Conservation (phyloP, 2,888 invertebrate genomes). For the Drepana falcataria region DNA sequence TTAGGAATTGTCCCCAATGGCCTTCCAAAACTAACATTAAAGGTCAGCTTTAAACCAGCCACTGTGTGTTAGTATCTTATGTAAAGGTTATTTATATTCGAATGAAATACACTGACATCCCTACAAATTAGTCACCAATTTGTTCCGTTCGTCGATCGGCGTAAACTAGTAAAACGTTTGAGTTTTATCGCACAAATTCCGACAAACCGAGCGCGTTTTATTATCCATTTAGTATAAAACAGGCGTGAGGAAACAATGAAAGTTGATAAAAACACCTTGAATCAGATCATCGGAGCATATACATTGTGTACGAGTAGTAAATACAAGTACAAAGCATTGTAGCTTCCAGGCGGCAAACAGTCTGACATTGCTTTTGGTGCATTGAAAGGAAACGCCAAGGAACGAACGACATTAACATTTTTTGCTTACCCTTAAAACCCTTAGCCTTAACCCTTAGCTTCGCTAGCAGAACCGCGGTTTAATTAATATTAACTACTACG, state of each 20-base stretch:
- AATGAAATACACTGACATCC: not conserved
- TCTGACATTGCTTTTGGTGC: not conserved
- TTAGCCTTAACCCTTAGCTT: no score
- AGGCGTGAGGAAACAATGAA: constrained; percentile 5
- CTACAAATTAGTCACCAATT: not conserved
- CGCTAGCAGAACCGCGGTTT: no score
- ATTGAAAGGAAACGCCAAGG: no score
- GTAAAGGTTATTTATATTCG: no score
- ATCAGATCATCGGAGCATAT: not conserved
- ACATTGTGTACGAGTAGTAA: not conserved
- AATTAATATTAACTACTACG: no score
- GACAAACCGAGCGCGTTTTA: constrained; percentile 2
- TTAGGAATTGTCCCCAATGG: no score
- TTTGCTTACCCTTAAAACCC: no score
- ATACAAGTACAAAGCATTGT: not conserved
- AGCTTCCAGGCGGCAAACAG: not conserved
- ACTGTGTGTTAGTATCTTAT: no score
- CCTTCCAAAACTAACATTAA: no score
- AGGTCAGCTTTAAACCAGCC: no score
- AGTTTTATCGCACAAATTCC: not conserved
- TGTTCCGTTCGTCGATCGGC: not conserved
- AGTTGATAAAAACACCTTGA: constrained; percentile 3
- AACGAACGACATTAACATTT: no score
- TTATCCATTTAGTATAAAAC: constrained; percentile 2
- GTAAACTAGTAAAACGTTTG: not conserved